Conservation (phyloP, 2,113 vertebrate species). For the Eolophus roseicapilla region DNA sequence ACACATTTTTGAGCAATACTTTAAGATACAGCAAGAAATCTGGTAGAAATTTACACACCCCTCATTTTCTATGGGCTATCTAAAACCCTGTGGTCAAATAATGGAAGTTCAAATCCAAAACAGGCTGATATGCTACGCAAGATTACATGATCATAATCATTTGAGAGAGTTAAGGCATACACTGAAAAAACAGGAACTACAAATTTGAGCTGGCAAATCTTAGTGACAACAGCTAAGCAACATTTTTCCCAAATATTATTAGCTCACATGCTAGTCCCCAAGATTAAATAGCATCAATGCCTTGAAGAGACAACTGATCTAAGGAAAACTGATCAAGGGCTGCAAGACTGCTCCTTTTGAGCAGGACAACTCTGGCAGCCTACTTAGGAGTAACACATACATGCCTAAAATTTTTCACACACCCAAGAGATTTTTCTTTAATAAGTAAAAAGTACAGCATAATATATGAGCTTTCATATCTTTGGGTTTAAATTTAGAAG, state of each 20-base stretch:
- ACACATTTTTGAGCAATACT: background rate
- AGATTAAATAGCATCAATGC: background rate
- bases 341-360: background rate
- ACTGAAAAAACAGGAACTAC: background rate
- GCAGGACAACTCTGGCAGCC: background rate
- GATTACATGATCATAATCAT: background rate
- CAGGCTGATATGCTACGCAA: background rate
- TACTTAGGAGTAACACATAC: background rate
- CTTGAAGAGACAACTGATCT: background rate
- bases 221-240: background rate
- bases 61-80: background rate
- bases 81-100: background rate
- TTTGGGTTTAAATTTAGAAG: background rate
- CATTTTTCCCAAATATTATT: background rate
- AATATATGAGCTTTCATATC: background rate
- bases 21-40: background rate
- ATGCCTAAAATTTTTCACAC: background rate
- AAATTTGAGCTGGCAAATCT: background rate
- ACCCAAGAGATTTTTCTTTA: background rate
- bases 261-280: background rate
- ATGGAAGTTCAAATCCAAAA: background rate
- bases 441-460: background rate
- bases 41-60: background rate
- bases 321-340: background rate
- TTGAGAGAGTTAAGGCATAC: background rate